Evolutionary conservation across 2,113 vertebrate genomes (phyloP), one percentile per base, ranked within the genome.

Genomic region (Noturus placidus): DNA sequence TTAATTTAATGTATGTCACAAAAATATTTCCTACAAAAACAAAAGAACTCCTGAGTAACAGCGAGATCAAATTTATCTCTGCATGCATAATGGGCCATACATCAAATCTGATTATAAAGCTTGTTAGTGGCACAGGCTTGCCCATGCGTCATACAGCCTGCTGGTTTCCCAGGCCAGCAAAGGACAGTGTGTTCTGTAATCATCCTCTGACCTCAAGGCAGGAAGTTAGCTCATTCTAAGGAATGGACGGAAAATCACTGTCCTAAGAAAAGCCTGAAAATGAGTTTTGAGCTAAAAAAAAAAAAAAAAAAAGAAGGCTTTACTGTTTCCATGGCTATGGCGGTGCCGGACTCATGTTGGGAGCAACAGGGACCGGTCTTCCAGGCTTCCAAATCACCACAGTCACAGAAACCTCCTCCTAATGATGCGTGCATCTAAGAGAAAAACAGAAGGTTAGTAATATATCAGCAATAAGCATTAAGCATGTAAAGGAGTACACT

Each of bases 351-450:
- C 86, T 98, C 97, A 65, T 99, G 98, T 93, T 94, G 97, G 89
- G 96, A 90, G 94, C 98, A 99, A 83, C 96, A 95, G 0, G 97
- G 98, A 50, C 98, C 98, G 33, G 96, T 96, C 92, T 99, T 99
- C 98, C 98, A 99, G 33, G 98, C 98, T 88, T 99, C 98, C 69
- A 96, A 91, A 87, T 99, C 98, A 11, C 98, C 98, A 92, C 98
- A 99, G 91, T 99, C 98, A 93, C 98, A 99, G 94, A 99, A 98
- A 20, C 98, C 98, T 10, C 98, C 98, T 86, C 98, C 98, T 87
- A 96, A 96, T 86, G 98, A 99, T 10, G 96, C 97, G 54, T 99
- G 97, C 98, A 99, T 99, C 98, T 99, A 88, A 56, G n/a, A 76
- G 11, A 33, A 87, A 30, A 22, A 20, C 3, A 57, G 46, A 50